phyloP scores from a whole-genome alignment of 1,140 invertebrate species.

The Cotesia chilonis region DNA sequence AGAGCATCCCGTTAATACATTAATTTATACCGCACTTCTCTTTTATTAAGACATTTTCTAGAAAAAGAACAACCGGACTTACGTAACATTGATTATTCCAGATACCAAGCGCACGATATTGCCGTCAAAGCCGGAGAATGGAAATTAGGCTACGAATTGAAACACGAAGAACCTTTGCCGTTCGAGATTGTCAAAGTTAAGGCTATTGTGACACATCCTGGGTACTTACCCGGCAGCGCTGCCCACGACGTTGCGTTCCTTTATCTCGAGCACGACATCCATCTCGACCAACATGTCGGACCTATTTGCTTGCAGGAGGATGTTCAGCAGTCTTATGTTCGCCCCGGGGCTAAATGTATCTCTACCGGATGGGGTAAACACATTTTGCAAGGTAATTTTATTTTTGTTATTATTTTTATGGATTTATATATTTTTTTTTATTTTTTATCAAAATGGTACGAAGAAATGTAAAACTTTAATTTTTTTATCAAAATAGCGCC shows the following conservation, averaged over 20 bases:
- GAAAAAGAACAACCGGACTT: background rate
- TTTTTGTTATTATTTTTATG: constrained; percentile 42
- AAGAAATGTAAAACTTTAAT: too few relatives aligned
- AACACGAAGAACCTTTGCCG: constrained; percentile 76
- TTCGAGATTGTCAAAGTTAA: constrained; percentile 79
- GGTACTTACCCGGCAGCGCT: constrained; percentile 71
- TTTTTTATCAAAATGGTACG: too few relatives aligned
- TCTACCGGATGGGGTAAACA: constrained; percentile 85
- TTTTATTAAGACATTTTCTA: background rate
- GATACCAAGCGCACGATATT: constrained; percentile 72
- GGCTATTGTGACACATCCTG: constrained; percentile 76
- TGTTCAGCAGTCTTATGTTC: constrained; percentile 54
- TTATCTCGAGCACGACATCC: constrained; percentile 70
- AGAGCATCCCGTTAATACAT: too few relatives aligned
- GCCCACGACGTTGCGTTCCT: constrained; percentile 79
- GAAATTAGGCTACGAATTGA: constrained; percentile 77
- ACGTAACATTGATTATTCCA: constrained; percentile 44
- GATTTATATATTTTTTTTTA: background rate
- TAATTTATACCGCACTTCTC: too few relatives aligned
- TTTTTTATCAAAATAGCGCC: too few relatives aligned
- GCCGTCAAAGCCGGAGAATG: constrained; percentile 85
- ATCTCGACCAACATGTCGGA: constrained; percentile 76
- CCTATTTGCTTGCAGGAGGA: constrained; percentile 74
- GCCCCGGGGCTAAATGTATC: constrained; percentile 71
- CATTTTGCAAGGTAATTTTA: constrained; percentile 74